Conservation (phyloP, 1,140 invertebrate species). For the Drosophila sp. region DNA sequence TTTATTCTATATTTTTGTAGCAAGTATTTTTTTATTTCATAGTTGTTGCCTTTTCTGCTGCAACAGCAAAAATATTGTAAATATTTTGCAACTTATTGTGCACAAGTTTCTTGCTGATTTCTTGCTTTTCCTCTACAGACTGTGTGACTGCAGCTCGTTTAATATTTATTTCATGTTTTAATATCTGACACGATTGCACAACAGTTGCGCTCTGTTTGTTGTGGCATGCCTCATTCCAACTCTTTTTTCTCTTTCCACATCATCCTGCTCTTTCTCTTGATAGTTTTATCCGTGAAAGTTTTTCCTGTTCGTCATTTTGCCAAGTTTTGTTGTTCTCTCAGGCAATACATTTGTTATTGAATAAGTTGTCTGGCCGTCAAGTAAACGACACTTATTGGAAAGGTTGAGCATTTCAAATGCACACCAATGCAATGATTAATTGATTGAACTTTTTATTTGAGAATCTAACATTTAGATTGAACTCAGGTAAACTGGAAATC, state of each 20-base stretch:
- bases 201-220: conserved; percentile 59
- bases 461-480: conserved; percentile 4
- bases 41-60: conserved; percentile 10
- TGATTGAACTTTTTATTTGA: no score
- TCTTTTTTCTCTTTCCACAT: neutral
- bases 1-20: conserved; percentile 3
- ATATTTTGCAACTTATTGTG: conserved; percentile 77
- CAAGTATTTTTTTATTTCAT: conserved; percentile 1
- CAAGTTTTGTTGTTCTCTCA: conserved; percentile 9
- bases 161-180: conserved; percentile 84
- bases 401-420: conserved; percentile 17
- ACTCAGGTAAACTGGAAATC: neutral
- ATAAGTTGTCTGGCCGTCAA: conserved; percentile 56
- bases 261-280: conserved; percentile 7
- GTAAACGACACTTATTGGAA: conserved; percentile 38
- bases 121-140: neutral
- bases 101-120: conserved; percentile 65
- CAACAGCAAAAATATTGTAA: conserved; percentile 60
- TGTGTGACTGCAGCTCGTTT: conserved; percentile 63
- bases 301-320: conserved; percentile 55
- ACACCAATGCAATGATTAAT: neutral
- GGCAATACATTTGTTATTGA: conserved; percentile 63
- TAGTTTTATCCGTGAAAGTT: conserved; percentile 49
- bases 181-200: conserved; percentile 82
- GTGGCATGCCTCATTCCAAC: conserved; percentile 1